A percentile compares a stretch with the other conserved stretches of the same genome.
phyloP scores from a whole-genome alignment of 2,888 invertebrate species.

The Ophion ventricosus region DNA sequence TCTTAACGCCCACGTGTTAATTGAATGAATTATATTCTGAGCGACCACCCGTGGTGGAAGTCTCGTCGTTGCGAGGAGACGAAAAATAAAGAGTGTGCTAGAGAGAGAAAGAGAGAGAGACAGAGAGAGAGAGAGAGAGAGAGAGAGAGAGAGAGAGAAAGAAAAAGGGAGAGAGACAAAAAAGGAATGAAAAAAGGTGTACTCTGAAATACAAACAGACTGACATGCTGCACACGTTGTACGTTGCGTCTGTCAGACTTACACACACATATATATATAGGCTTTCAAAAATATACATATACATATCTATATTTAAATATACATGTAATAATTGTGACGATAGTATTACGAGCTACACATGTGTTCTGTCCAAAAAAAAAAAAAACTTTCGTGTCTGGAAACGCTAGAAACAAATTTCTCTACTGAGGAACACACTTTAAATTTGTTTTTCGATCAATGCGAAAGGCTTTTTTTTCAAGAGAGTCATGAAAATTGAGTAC shows the following conservation, averaged over 20 bases:
- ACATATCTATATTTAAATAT: neutral
- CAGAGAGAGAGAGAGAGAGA: neutral
- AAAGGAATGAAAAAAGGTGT: neutral
- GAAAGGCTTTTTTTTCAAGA: neutral
- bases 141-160: neutral
- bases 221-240: neutral
- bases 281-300: neutral
- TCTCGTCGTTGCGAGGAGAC: neutral
- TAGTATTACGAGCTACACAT: neutral
- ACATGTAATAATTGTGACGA: neutral
- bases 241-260: neutral
- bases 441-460: neutral
- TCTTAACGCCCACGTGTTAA: constrained; percentile 65
- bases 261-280: neutral
- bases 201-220: neutral
- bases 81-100: neutral
- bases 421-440: neutral
- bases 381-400: neutral
- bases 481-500: neutral
- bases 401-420: neutral
- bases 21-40: constrained; percentile 61
- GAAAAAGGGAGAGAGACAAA: neutral
- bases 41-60: neutral
- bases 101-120: neutral
- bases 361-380: neutral